Conservation (phyloP, 2,113 vertebrate genomes). For the Choloepus hoffmanni region DNA sequence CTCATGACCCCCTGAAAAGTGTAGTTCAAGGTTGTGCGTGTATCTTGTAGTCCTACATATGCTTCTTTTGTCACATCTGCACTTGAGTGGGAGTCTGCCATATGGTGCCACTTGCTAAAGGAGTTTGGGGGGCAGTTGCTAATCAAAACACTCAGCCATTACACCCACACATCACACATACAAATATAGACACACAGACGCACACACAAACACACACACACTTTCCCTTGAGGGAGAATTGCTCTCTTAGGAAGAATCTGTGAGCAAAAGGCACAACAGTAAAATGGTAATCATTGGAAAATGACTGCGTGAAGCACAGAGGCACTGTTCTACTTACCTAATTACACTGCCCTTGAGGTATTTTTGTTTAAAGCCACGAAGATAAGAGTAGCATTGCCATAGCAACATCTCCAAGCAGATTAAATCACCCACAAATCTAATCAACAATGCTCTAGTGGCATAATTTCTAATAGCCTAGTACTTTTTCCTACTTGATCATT, state of each 20-base stretch:
- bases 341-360: constrained; percentile 76
- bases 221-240: neutral
- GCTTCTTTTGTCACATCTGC: neutral
- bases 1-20: neutral
- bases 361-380: constrained; percentile 67
- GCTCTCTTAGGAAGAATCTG: neutral
- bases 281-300: neutral
- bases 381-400: constrained; percentile 68
- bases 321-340: constrained; percentile 75
- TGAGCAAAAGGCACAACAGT: neutral
- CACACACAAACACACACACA: fast-evolving
- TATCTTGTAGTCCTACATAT: neutral
- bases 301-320: constrained; percentile 5
- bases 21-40: neutral
- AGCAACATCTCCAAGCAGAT: constrained; percentile 64
- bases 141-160: neutral
- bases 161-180: neutral
- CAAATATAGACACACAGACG: too few relatives aligned
- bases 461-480: constrained; percentile 36
- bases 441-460: constrained; percentile 42
- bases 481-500: constrained; percentile 47
- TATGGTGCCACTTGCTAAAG: neutral
- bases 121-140: neutral
- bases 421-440: constrained; percentile 39
- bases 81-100: neutral